A percentile compares a stretch with the other conserved stretches of the same genome.
Conservation (phyloP, 2,797 vertebrate genomes). For the Xenops minutus region DNA sequence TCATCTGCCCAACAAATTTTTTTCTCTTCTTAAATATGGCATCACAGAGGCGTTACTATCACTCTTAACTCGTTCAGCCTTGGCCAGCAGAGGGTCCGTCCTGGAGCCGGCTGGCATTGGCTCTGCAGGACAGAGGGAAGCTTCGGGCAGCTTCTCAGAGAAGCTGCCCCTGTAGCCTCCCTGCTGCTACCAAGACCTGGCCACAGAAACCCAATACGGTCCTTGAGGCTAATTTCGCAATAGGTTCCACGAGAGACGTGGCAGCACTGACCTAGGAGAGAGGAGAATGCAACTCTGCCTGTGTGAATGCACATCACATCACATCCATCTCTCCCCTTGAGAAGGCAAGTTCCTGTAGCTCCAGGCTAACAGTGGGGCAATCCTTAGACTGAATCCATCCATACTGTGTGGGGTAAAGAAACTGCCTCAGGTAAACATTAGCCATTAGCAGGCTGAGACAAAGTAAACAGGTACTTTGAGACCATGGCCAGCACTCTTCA, state of each 20-base stretch:
- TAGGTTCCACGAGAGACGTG: background rate
- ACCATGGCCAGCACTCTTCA: background rate
- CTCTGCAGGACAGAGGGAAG: no score
- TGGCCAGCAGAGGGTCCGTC: no score
- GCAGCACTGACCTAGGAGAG: background rate
- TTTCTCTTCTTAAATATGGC: no score
- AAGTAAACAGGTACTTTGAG: background rate
- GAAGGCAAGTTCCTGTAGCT: background rate
- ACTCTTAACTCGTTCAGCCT: no score
- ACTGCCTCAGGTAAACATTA: background rate
- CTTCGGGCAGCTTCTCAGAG: no score
- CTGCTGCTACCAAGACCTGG: no score
- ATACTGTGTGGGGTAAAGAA: background rate
- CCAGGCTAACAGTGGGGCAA: background rate
- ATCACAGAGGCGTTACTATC: no score
- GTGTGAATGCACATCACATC: accelerated
- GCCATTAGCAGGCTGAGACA: background rate
- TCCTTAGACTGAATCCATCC: background rate
- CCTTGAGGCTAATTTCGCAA: background rate
- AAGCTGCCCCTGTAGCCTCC: no score
- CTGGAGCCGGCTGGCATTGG: no score
- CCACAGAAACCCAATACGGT: background rate
- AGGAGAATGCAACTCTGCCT: background rate
- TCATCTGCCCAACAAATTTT: no score
- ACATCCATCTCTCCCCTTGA: background rate